phyloP scores from a whole-genome alignment of 2,113 vertebrate species.

The Centropristis striata region DNA sequence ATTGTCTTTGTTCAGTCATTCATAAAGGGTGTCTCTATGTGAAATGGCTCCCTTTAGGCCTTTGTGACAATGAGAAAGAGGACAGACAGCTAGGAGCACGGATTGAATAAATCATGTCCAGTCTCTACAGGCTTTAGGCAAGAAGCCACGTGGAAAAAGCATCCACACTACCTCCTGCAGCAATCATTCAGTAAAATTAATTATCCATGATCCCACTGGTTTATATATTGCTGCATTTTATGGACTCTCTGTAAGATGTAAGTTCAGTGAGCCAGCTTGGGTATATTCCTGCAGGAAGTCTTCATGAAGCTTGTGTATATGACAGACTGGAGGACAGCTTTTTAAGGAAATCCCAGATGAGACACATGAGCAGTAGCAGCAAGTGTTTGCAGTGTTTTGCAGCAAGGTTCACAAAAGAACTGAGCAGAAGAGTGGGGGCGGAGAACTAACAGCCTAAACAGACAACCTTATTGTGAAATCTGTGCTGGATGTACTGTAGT shows the following conservation, averaged over 20 bases:
- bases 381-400: neutral
- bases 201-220: conserved; percentile 34
- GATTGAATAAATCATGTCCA: conserved; percentile 57
- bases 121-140: conserved; percentile 40
- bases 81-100: conserved; percentile 35
- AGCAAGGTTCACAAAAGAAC: neutral
- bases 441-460: conserved; percentile 1
- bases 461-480: neutral
- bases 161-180: conserved; percentile 7
- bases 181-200: conserved; percentile 52
- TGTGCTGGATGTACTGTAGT: neutral
- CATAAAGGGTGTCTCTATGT: conserved; percentile 8
- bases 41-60: conserved; percentile 33
- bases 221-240: conserved; percentile 16
- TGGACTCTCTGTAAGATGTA: neutral
- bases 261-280: conserved; percentile 4
- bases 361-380: neutral
- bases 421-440: neutral
- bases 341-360: conserved; percentile 12
- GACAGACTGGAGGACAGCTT: neutral
- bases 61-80: conserved; percentile 33
- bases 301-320: neutral
- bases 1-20: conserved; percentile 10
- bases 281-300: neutral
- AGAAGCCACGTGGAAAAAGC: conserved; percentile 32